These are phyloP conservation scores for Ameiurus melas DNA, from an alignment of 2,113 vertebrate genomes.

Conservation along the genomic window DNA sequence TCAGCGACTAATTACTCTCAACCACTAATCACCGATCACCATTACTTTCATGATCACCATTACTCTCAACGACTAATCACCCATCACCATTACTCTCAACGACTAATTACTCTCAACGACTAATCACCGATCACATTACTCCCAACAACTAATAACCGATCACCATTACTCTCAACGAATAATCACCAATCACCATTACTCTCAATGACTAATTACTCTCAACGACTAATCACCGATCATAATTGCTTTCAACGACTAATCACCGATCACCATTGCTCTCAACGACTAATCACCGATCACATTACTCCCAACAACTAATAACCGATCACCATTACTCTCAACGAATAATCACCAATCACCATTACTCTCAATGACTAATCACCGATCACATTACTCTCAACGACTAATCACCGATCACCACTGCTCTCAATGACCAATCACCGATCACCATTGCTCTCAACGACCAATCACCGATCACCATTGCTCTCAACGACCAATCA, in stretches of 20 bases:
- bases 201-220: neutral
- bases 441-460: neutral
- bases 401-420: too few relatives aligned
- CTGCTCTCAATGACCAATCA: neutral
- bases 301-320: too few relatives aligned
- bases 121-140: too few relatives aligned
- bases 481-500: neutral
- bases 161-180: neutral
- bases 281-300: neutral
- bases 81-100: neutral
- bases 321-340: neutral
- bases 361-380: too few relatives aligned
- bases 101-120: too few relatives aligned
- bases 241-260: neutral
- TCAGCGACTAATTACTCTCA: too few relatives aligned
- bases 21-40: too few relatives aligned
- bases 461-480: neutral
- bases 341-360: too few relatives aligned
- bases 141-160: too few relatives aligned
- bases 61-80: neutral
- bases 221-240: neutral
- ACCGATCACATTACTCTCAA: neutral
- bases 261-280: neutral
- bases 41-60: too few relatives aligned
- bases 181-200: neutral